A percentile compares a stretch with the other conserved stretches of the same genome.
Evolutionary conservation across 2,113 vertebrate genomes (phyloP).

Genomic region (Campylorhamphus procurvoides): DNA sequence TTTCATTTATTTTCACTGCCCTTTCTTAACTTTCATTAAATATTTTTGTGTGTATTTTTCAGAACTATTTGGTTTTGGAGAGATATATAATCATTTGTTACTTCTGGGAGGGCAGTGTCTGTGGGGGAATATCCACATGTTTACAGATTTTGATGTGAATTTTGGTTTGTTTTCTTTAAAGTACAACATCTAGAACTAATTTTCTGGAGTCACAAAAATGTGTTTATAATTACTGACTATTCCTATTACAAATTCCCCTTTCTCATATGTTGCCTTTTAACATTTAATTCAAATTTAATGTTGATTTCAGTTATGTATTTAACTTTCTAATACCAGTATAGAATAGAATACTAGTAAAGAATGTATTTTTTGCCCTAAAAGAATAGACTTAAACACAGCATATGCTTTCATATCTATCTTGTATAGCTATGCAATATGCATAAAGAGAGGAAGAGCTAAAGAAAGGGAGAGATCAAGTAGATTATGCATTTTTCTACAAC

Average conservation of each 20-base stretch:
- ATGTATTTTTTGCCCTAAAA: background rate
- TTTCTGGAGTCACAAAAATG: background rate
- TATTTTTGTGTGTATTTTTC: background rate
- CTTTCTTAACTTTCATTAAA: background rate
- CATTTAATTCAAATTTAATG: background rate
- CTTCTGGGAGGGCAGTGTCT: rapidly evolving
- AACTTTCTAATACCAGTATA: background rate
- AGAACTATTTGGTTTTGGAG: background rate
- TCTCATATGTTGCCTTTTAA: background rate
- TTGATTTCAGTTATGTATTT: background rate
- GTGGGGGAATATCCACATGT: background rate
- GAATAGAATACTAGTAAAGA: background rate
- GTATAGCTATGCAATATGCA: background rate
- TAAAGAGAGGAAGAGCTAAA: background rate
- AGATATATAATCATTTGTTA: background rate
- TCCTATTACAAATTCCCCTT: background rate
- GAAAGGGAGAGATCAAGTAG: background rate
- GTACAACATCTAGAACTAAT: background rate
- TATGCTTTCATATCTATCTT: background rate
- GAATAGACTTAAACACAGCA: background rate
- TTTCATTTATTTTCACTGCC: background rate
- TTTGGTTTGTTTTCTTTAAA: background rate
- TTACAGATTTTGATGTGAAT: background rate
- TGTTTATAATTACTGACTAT: background rate
- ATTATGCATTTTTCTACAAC: background rate